Evolutionary conservation across 2,113 vertebrate species (phyloP), one percentile per base, ranked within the genome.

Genomic region (Pangasianodon hypophthalmus): DNA sequence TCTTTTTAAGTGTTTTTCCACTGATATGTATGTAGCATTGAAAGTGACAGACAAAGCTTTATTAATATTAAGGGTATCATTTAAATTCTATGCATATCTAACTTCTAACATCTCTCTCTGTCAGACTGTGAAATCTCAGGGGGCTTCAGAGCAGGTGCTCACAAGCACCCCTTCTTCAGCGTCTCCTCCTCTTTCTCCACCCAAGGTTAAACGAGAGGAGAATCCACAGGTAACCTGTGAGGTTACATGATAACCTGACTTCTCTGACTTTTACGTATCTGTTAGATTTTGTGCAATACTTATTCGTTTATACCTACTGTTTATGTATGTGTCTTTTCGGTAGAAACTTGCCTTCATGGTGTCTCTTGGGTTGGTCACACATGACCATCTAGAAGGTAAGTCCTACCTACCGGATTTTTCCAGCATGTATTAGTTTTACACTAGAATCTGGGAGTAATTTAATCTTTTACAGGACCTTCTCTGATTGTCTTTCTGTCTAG

Each of bases 271-370:
- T 71, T n/a, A 71, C 4, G 2, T 9, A 41, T 41, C 18, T 50
- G 5, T 29, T 41, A 2, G 3, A 26, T 26, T 88, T 80, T 82
- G 44, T 80, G 46, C 2, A 6, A n/a, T 16, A 80, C 4, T 37
- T 24, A 21, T 56, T 24, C 24, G 11, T 13, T n/a, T n/a, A n/a
- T 60, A 44, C 21, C 11, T 41, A 0, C 4, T 84, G 54, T 11
- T 58, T 1, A 41, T 26, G 9, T 37, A 21, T 32, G 41, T 85
- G 85, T 92, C 32, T 89, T 92, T 32, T 73, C 88, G 82, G 90
- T 93, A 99, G 98, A 99, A 99, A 99, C 97, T 99, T 95, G 98
- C 98, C 95, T 99, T 99, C 95, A 99, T 99, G 98, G 98, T 99
- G 92, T 99, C 98, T 92, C 94, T 99, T 89, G 98, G 98, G 80